These are phyloP conservation scores for Erebia aethiops DNA, from an alignment of 2,888 invertebrate species.

Conservation along the genomic window DNA sequence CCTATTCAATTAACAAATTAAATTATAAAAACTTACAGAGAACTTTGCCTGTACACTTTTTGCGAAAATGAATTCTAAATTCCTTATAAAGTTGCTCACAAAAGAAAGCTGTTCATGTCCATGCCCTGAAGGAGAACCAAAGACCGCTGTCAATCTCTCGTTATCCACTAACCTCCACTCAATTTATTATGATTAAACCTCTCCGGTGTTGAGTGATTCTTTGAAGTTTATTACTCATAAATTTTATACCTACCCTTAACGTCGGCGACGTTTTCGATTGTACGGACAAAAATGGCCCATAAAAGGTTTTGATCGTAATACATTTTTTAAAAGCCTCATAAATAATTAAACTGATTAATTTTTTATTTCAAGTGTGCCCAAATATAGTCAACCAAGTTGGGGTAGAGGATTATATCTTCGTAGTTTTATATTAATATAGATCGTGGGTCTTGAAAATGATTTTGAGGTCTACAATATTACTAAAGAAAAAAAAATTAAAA, in stretches of 20 bases:
- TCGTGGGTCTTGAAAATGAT: neutral
- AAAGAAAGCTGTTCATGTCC: constrained; percentile 56
- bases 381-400: neutral
- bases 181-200: constrained; percentile 69
- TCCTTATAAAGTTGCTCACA: constrained; percentile 1
- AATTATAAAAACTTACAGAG: too few species aligned
- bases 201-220: constrained; percentile 39
- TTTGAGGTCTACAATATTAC: neutral
- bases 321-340: constrained; percentile 10
- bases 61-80: constrained; percentile 5
- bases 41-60: neutral
- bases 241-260: constrained; percentile 19
- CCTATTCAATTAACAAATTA: too few species aligned
- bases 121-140: constrained; percentile 59
- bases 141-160: constrained; percentile 69
- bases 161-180: constrained; percentile 60
- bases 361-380: neutral
- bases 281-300: constrained; percentile 7
- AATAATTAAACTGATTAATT: constrained; percentile 3
- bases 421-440: too few species aligned
- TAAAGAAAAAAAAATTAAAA: too few species aligned
- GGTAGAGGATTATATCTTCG: neutral
- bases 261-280: constrained; percentile 3
- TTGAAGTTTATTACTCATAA: constrained; percentile 40
- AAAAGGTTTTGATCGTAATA: neutral